phyloP scores from a whole-genome alignment of 2,888 invertebrate genomes.

The Erebia ligea region DNA sequence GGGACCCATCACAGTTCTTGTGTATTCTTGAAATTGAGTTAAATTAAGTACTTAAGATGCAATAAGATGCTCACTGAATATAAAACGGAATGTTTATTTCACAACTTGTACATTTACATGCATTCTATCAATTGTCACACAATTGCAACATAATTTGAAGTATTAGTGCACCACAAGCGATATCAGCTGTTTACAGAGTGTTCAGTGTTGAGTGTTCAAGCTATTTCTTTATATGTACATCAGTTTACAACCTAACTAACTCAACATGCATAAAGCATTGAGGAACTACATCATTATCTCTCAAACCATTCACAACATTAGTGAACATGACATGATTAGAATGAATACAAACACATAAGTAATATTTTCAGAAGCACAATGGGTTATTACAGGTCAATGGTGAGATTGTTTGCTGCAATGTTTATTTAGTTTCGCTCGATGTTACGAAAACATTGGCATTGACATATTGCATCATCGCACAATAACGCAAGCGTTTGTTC shows the following conservation, averaged over 20 bases:
- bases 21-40: too few relatives aligned
- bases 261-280: neutral
- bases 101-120: neutral
- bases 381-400: neutral
- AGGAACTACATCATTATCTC: neutral
- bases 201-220: neutral
- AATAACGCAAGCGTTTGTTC: conserved; percentile 40
- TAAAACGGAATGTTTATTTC: neutral
- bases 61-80: neutral
- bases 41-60: too few relatives aligned
- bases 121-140: neutral
- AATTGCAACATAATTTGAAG: conserved; percentile 15
- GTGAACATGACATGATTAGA: neutral
- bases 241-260: neutral
- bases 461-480: conserved; percentile 75
- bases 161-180: neutral
- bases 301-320: neutral
- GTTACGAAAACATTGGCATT: conserved; percentile 71
- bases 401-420: neutral
- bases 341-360: neutral
- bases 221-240: neutral
- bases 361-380: neutral
- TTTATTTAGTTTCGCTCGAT: conserved; percentile 47
- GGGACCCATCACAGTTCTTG: too few relatives aligned
- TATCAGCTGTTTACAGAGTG: neutral